phyloP scores from a whole-genome alignment of 2,797 vertebrate species.

The Apodemus agrarius region DNA sequence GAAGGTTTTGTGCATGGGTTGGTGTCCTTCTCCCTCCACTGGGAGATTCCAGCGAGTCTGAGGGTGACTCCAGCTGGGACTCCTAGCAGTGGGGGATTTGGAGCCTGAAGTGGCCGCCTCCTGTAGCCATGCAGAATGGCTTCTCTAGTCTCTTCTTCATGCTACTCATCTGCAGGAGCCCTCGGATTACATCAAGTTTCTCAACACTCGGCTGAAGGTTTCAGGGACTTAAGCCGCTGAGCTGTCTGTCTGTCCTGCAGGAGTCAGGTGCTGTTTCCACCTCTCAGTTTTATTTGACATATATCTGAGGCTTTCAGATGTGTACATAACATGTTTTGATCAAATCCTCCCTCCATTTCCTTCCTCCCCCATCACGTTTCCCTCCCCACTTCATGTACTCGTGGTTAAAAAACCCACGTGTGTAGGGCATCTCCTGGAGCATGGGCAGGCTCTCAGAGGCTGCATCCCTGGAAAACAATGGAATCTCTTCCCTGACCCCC shows the following conservation, averaged over 20 bases:
- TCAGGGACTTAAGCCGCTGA: slow-evolving; percentile 42
- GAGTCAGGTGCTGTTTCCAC: background rate
- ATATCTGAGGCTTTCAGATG: background rate
- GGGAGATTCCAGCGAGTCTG: background rate
- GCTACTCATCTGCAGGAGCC: background rate
- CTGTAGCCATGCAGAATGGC: background rate
- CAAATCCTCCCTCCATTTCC: background rate
- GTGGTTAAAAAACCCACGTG: background rate
- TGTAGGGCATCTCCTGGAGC: background rate
- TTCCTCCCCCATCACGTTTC: background rate
- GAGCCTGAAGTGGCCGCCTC: too few species aligned
- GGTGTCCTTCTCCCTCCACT: background rate
- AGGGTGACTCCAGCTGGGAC: background rate
- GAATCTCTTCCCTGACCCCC: background rate
- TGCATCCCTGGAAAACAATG: background rate
- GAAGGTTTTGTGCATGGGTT: background rate
- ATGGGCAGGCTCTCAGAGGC: background rate
- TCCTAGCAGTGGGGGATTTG: background rate
- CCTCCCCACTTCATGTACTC: background rate
- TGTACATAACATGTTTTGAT: background rate
- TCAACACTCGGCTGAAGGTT: slow-evolving; percentile 24
- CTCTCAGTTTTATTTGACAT: background rate
- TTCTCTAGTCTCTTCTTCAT: slow-evolving; percentile 59
- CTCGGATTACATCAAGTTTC: background rate
- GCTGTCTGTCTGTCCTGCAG: background rate